A percentile compares a stretch with the other conserved stretches of the same genome.
phyloP scores from a whole-genome alignment of 2,797 vertebrate genomes.

The Urosaurus nigricauda region DNA sequence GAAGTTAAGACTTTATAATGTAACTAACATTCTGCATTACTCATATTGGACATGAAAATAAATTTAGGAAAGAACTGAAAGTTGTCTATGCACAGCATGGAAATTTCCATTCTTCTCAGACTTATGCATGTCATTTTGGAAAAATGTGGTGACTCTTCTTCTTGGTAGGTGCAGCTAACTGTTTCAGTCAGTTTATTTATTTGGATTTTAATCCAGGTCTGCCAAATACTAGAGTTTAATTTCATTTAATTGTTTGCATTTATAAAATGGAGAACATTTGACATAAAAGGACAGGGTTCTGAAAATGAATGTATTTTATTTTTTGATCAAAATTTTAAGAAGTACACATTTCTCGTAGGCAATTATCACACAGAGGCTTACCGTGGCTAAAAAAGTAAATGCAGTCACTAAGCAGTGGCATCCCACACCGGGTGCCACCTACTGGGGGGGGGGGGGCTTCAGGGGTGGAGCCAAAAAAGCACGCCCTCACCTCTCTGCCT shows the following conservation, averaged over 20 bases:
- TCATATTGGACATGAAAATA: not conserved
- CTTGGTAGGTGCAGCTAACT: not conserved
- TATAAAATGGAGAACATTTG: fast-evolving
- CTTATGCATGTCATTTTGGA: not conserved
- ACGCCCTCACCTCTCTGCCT: no score
- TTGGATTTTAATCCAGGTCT: constrained; percentile 32
- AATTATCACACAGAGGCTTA: no score
- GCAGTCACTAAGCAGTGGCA: no score
- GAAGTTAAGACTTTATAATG: not conserved
- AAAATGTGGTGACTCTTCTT: not conserved
- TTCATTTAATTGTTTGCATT: constrained; percentile 54
- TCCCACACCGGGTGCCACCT: no score
- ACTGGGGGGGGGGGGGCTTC: no score
- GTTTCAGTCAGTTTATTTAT: not conserved
- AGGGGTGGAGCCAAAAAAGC: no score
- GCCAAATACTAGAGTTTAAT: not conserved
- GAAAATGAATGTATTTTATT: not conserved
- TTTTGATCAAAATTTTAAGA: not conserved
- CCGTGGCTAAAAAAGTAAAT: no score
- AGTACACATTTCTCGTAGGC: not conserved
- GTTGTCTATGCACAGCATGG: constrained; percentile 4
- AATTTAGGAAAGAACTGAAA: constrained; percentile 10
- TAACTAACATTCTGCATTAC: not conserved
- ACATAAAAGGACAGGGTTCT: not conserved
- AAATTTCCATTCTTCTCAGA: not conserved